Percentiles rank a stretch among this genome's conserved stretches.
These are phyloP conservation scores for Dasypolia templi DNA, from an alignment of 2,888 invertebrate genomes.

Conservation along the genomic window DNA sequence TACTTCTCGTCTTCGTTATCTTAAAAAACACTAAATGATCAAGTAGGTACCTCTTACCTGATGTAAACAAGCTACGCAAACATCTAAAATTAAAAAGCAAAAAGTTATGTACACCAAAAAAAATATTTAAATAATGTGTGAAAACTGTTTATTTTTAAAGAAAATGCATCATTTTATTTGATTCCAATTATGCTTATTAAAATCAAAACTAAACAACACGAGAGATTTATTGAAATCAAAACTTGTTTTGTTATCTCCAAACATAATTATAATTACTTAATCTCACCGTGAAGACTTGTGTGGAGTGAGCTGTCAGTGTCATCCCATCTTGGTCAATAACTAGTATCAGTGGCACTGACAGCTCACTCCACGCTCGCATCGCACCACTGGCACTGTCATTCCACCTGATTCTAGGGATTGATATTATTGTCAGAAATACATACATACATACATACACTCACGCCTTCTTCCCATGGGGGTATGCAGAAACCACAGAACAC, in stretches of 20 bases:
- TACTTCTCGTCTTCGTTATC: neutral
- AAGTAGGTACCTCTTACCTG: neutral
- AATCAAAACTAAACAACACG: conserved; percentile 41
- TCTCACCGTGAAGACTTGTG: no score
- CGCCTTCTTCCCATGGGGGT: no score
- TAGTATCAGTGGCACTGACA: no score
- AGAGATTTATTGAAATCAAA: conserved; percentile 44
- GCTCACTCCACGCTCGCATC: no score
- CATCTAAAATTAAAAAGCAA: conserved; percentile 19
- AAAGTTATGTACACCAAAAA: neutral
- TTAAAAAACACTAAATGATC: conserved; percentile 5
- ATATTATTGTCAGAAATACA: no score
- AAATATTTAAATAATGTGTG: neutral
- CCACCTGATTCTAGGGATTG: no score
- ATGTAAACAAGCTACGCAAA: conserved; percentile 4
- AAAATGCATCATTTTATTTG: conserved; percentile 16
- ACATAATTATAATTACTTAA: conserved; percentile 43
- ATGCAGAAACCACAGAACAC: no score
- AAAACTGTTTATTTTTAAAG: neutral
- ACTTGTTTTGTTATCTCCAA: conserved; percentile 24
- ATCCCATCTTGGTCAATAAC: no score
- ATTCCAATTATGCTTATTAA: conserved; percentile 30
- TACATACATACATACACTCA: no score
- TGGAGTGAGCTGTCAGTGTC: no score
- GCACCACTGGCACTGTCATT: no score